Evolutionary conservation across 2,797 vertebrate genomes (phyloP).

Genomic region (Botia kubotai): DNA sequence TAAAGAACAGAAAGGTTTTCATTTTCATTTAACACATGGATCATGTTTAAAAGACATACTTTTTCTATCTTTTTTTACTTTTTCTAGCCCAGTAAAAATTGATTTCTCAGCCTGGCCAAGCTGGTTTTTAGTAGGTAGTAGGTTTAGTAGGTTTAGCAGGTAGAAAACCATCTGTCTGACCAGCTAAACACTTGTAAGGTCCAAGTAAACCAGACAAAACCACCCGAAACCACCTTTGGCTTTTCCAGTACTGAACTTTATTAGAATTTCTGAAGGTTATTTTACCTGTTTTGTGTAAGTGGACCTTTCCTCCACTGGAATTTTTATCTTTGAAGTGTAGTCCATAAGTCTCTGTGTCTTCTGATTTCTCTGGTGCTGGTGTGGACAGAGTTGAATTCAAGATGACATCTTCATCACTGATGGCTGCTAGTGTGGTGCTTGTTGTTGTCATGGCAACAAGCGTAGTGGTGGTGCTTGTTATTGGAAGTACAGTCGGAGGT

Average conservation of each 20-base stretch:
- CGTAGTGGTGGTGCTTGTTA: conserved; percentile 53
- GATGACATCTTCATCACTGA: conserved; percentile 11
- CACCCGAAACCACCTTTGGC: neutral
- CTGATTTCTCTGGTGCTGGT: conserved; percentile 60
- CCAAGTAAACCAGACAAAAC: neutral
- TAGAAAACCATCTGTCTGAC: neutral
- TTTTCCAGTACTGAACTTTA: neutral
- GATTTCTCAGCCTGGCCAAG: neutral
- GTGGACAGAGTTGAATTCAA: conserved; percentile 57
- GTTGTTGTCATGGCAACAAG: conserved; percentile 52
- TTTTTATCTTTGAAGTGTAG: conserved; percentile 75
- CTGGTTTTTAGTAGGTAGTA: neutral
- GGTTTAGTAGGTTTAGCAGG: no score
- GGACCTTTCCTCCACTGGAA: conserved; percentile 55
- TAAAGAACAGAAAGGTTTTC: neutral
- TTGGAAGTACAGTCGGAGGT: conserved; percentile 44
- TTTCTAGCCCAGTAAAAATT: neutral
- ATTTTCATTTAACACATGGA: neutral
- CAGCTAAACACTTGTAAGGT: no score
- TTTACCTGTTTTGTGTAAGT: conserved; percentile 81
- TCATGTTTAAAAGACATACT: neutral
- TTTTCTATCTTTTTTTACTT: no score
- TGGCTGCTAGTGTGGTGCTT: conserved; percentile 20
- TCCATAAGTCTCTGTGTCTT: conserved; percentile 65
- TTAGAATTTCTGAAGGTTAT: neutral